Base-by-base conservation (phyloP, 2,113 vertebrate species). In the Calcarius ornatus region DNA sequence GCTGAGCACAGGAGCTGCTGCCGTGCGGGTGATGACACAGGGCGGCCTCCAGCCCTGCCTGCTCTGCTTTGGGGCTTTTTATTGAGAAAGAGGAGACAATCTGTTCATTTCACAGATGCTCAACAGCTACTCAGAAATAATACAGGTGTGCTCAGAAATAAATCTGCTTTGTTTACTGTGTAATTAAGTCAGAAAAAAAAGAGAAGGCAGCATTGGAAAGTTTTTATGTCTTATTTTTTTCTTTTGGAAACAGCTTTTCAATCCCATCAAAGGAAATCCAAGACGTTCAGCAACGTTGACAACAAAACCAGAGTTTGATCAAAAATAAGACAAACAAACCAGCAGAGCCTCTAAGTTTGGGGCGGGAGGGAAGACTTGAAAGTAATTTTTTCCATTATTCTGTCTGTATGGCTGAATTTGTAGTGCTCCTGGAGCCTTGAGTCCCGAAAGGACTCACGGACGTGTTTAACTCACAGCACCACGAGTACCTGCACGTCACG, bases 81-180 rank as follows among this genome's bases (percentile, higher is more conserved):
- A 42, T 77, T 59, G 30, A 3, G 69, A 59, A 45, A 40, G 11
- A 61, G 81, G 18, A 81, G 59, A 5, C 78, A 93, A 93, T 63
- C 87, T 96, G 81, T 88, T 95, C 63, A 30, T 80, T 89, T 88
- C 91, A 31, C 95, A 93, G 90, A 61, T 80, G 59, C 47, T 91
- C 87, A 56, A 63, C 66, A 92, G 91, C 85, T 75, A 79, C 86
- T 92, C 71, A 88, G 82, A 75, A 90, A 56, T 45, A 90, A 90
- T 75, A 81, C 93, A 95, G 88, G 92, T 91, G 82, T 71, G 76
- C 28, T 35, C 47, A 75, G 80, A 90, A 94, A 92, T 92, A 95
- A 96, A 96, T 94, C 76, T 80, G 50, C 38, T 97, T 96, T 96
- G 80, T 96, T 97, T 96, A 79, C 40, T 59, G 16, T 27, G 64